Evolutionary conservation across 2,797 vertebrate genomes (phyloP), one percentile per base, ranked within the genome.

Genomic region (Meriones psammophilus): DNA sequence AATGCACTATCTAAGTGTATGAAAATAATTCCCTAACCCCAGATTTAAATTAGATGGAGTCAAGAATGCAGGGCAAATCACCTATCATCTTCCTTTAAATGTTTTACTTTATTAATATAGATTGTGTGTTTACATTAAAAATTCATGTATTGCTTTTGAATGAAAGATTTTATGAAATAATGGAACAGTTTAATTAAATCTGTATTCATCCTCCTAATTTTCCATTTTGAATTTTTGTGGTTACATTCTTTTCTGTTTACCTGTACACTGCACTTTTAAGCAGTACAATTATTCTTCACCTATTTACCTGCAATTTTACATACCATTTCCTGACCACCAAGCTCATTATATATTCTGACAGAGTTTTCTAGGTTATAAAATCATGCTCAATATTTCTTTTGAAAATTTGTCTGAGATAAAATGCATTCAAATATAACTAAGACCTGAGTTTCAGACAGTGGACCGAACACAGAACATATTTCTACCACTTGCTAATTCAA

Each of bases 381-480:
- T 26, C 17, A 1, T 42, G 5, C 30, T 68, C 22, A 26, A 9
- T 12, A 10, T 1, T 58, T 60, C 28, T 56, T 84, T 78, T 26
- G 17, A 33, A 36, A 62, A 56, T 14, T 12, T 14, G 4, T 91
- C 28, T 68, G 58, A 56, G 8, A 22, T 33, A n/a, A 24, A 74
- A 8, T 22, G 22, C 9, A 58, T n/a, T 79, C 30, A 33, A 79
- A 30, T 73, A 5, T 33, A 2, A 39, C 26, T 20, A 28, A 46
- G 12, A 22, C 36, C 50, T 54, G 68, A 94, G 24, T 15, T 36
- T 9, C n/a, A 73, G 26, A 39, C 17, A 58, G 71, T 58, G 1
- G 5, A 28, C 1, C 1, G 14, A 17, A 13, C 1, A 50, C 1
- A 50, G 39, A 39, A 28, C 7, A 17, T 33, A 4, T 18, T 7